phyloP scores from a whole-genome alignment of 1,140 invertebrate genomes.

The Sitodiplosis mosellana region DNA sequence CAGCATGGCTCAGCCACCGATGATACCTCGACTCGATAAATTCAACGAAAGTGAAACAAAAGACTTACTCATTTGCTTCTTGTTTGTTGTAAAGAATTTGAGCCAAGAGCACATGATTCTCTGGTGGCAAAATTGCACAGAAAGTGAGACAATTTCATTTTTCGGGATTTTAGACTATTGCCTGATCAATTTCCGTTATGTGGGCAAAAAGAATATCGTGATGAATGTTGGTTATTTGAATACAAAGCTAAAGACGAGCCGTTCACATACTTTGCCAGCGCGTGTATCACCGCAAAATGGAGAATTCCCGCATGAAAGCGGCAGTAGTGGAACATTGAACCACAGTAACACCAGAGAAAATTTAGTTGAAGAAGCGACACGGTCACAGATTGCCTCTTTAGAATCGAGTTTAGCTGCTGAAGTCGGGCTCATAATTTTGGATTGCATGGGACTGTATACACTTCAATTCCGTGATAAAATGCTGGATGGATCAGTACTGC shows the following conservation, averaged over 20 bases:
- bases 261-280: conserved; percentile 57
- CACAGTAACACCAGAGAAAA: conserved; percentile 33
- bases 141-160: conserved; percentile 19
- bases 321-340: conserved; percentile 32
- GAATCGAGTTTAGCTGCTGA: conserved; percentile 83
- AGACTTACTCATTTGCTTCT: conserved; percentile 75
- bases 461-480: conserved; percentile 53
- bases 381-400: conserved; percentile 29
- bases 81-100: conserved; percentile 80
- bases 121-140: conserved; percentile 71
- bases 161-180: conserved; percentile 28
- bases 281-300: conserved; percentile 53
- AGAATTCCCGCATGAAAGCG: conserved; percentile 23
- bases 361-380: conserved; percentile 24
- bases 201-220: conserved; percentile 56
- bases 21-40: conserved; percentile 48
- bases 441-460: conserved; percentile 68
- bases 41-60: conserved; percentile 37
- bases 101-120: conserved; percentile 72
- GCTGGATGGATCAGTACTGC: conserved; percentile 58
- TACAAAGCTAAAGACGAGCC: conserved; percentile 31
- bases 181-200: conserved; percentile 74
- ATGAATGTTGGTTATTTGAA: conserved; percentile 32
- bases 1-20: conserved; percentile 33
- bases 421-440: conserved; percentile 70